Evolutionary conservation across 2,888 invertebrate genomes (phyloP).

Genomic region (Acrobasis consociella): DNA sequence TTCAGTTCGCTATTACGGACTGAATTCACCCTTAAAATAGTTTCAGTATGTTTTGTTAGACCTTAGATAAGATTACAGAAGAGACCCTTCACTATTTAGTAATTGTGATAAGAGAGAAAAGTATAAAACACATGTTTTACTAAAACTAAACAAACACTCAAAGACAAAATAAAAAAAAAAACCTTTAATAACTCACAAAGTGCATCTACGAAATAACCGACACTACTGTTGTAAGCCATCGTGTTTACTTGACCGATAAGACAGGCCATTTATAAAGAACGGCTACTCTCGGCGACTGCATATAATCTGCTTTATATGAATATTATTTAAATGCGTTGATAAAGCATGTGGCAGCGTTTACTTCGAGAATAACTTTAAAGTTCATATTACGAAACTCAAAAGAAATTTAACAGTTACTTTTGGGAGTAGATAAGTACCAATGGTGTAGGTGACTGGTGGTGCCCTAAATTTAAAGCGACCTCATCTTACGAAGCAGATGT

Average conservation of each 20-base stretch:
- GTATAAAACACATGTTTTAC: no score
- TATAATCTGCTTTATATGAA: conserved; percentile 31
- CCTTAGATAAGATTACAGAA: no score
- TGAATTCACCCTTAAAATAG: no score
- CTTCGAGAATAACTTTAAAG: not conserved
- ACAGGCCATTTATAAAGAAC: conserved; percentile 20
- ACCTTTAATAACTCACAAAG: not conserved
- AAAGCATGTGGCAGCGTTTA: conserved; percentile 20
- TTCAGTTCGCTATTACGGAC: no score
- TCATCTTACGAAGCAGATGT: no score
- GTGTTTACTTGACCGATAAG: conserved; percentile 26
- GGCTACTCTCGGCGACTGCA: conserved; percentile 18
- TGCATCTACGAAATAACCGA: conserved; percentile 3
- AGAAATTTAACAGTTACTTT: not conserved
- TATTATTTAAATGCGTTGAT: conserved; percentile 32
- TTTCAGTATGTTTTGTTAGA: no score
- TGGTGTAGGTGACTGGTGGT: no score
- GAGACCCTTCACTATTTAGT: no score
- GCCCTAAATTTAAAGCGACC: no score
- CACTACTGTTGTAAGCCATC: conserved; percentile 23
- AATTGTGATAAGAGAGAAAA: no score
- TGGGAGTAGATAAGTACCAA: not conserved
- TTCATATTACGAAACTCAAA: not conserved
- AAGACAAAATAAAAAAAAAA: no score
- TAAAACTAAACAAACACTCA: no score